These are phyloP conservation scores for Mystacornis crossleyi DNA, from an alignment of 2,113 vertebrate species.

Conservation along the genomic window DNA sequence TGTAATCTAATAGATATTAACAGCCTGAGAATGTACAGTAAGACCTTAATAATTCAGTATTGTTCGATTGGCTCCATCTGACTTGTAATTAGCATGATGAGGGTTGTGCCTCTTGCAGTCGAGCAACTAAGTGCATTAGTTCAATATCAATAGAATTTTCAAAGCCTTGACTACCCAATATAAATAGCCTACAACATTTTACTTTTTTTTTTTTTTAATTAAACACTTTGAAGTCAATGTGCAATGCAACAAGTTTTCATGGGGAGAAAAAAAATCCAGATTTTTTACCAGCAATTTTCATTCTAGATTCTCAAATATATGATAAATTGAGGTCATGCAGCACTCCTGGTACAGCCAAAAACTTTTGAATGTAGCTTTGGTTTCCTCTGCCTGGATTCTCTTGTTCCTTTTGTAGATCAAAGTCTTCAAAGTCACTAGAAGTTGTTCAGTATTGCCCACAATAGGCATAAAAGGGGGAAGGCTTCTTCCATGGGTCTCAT, in stretches of 20 bases:
- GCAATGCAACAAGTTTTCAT: background rate
- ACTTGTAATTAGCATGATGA: background rate
- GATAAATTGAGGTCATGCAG: background rate
- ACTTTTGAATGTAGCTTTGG: background rate
- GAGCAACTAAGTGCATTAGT: background rate
- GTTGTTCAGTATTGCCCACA: background rate
- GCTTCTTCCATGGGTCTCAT: background rate
- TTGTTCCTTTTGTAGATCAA: background rate
- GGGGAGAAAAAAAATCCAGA: fast-evolving
- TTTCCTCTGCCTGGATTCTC: background rate
- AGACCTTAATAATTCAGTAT: slow-evolving; percentile 58
- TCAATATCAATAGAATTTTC: background rate
- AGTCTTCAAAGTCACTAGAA: background rate
- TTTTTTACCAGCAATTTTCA: background rate
- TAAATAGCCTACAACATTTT: background rate
- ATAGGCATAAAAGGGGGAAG: background rate
- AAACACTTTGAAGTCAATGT: background rate
- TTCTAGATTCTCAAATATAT: background rate
- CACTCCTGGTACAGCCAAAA: background rate
- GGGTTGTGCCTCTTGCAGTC: background rate
- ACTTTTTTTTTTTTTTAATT: background rate
- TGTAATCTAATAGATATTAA: slow-evolving; percentile 59
- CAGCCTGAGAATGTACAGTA: slow-evolving; percentile 24
- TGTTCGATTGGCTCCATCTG: slow-evolving; percentile 6
- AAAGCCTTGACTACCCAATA: background rate